Conservation (phyloP, 2,113 vertebrate species). For the Etheostoma cragini region DNA sequence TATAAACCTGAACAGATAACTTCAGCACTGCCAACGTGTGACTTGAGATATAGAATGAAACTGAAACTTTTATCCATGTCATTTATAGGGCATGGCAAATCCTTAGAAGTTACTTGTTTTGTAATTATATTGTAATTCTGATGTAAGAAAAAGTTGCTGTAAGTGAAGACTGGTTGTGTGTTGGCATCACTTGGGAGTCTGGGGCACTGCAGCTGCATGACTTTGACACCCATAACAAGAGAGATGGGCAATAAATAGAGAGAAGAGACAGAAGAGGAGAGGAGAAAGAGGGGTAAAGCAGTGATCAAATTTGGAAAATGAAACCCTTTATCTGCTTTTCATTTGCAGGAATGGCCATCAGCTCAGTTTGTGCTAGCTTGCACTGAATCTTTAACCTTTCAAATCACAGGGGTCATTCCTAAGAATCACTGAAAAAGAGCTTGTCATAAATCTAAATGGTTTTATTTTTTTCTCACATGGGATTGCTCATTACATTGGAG, state of each 20-base stretch:
- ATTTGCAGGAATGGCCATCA: slow-evolving; percentile 67
- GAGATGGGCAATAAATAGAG: slow-evolving; percentile 36
- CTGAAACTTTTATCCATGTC: not conserved
- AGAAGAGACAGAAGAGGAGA: slow-evolving; percentile 18
- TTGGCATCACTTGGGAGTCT: slow-evolving; percentile 6
- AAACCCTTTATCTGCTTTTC: slow-evolving; percentile 76
- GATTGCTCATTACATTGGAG: slow-evolving; percentile 77
- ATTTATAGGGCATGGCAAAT: not conserved
- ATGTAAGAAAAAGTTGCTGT: not conserved
- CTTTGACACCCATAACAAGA: slow-evolving; percentile 50
- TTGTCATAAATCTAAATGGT: slow-evolving; percentile 76
- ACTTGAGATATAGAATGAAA: slow-evolving; percentile 8
- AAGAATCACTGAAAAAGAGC: slow-evolving; percentile 59
- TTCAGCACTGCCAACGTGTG: not conserved
- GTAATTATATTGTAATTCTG: not conserved
- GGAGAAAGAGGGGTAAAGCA: slow-evolving; percentile 22
- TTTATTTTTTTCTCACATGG: slow-evolving; percentile 64
- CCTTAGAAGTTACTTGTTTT: not conserved
- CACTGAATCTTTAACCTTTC: slow-evolving; percentile 67
- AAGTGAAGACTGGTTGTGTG: slow-evolving; percentile 8
- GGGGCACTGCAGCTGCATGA: slow-evolving; percentile 3
- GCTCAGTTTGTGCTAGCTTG: slow-evolving; percentile 52
- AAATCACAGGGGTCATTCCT: slow-evolving; percentile 68
- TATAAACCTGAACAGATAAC: slow-evolving; percentile 15
- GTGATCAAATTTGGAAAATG: slow-evolving; percentile 65